Evolutionary conservation across 2,797 vertebrate genomes (phyloP), one percentile per base, ranked within the genome.

Genomic region (Schizopygopsis pylzovi): DNA sequence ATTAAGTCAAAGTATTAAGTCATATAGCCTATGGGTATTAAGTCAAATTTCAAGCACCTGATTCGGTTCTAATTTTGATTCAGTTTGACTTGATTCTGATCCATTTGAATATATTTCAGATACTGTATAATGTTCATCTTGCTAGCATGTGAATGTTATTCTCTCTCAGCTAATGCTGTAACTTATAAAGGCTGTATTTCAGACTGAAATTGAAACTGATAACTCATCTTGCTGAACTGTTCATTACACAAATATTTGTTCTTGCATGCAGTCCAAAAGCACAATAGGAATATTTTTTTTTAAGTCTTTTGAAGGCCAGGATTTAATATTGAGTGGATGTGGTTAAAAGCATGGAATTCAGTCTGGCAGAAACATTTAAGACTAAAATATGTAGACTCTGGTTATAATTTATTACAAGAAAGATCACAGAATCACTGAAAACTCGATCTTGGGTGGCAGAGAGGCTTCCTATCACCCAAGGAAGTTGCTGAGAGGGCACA

Each of bases 401-500:
- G 33, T 28, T 2, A 39, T 76, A 39, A 49, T 65, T 83, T 67
- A 45, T 71, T 75, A 8, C 45, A 39, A 28, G 0, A 4, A 41
- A 76, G 63, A 41, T 61, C 28, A 80, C 43, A 41, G 68, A 65
- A 81, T 41, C 15, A 13, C 61, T 70, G 78, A 45, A 85, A 85
- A 41, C 78, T 33, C 70, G 65, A 65, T 80, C 43, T 75, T 12
- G 20, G 41, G 59, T 79, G 8, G 41, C 28, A 49, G 56, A 45
- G 28, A 81, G 70, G 41, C 84, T 81, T 85, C 84, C 81, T 85
- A 81, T 85, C 28, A 81, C 68, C 45, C 6, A 4, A 75, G 54
- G 43, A 85, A 81, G 78, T 85, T 85, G 78, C 84, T 85, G 84
- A 81, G 77, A 80, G 84, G 77, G 84, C 78, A 81, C 84, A 75